Conservation (phyloP, 2,113 vertebrate genomes). For the Pterocles burchelli region DNA sequence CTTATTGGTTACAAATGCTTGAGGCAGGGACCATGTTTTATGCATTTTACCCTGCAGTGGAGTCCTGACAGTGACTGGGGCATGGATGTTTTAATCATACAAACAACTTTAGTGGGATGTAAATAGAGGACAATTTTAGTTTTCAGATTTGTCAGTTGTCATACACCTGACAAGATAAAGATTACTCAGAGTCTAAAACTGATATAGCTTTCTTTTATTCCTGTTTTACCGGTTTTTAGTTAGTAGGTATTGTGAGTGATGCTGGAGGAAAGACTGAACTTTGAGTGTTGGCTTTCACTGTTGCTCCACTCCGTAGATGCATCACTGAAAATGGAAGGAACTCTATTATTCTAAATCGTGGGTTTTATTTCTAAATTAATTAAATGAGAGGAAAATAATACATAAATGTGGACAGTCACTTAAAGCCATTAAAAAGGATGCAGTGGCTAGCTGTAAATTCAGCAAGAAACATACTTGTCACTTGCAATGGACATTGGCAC, state of each 20-base stretch:
- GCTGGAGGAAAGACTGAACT: neutral
- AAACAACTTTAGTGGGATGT: neutral
- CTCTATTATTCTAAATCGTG: neutral
- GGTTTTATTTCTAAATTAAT: constrained; percentile 31
- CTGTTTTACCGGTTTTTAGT: neutral
- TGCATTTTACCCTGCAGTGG: neutral
- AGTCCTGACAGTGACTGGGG: neutral
- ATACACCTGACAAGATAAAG: neutral
- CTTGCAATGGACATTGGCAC: neutral
- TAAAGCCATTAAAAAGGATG: neutral
- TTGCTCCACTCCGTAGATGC: neutral
- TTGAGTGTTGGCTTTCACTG: neutral
- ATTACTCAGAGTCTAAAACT: neutral
- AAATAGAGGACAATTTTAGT: neutral
- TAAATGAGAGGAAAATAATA: constrained; percentile 28
- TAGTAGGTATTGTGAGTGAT: neutral
- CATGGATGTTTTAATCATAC: neutral
- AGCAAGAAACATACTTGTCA: neutral
- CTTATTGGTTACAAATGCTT: neutral
- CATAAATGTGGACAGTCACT: constrained; percentile 13
- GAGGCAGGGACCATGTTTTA: neutral
- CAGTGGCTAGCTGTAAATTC: constrained; percentile 22
- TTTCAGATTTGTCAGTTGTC: neutral
- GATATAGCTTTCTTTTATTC: neutral
- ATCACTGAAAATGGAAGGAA: neutral